Conservation (phyloP, 2,113 vertebrate species). For the Archilochus colubris region DNA sequence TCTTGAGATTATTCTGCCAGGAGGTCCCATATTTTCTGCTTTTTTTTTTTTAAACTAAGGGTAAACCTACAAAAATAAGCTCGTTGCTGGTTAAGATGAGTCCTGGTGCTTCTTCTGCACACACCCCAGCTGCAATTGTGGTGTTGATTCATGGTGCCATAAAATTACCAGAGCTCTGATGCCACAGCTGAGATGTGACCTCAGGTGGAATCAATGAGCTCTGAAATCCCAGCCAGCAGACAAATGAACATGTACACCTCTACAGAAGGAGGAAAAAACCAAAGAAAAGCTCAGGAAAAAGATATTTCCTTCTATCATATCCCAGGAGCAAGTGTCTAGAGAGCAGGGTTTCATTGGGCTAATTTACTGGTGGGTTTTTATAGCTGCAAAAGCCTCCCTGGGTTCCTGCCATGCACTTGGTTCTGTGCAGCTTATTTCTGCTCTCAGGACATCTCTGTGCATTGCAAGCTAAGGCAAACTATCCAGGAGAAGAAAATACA, state of each 20-base stretch:
- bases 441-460: not conserved
- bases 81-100: not conserved
- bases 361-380: not conserved
- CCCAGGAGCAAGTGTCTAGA: not conserved
- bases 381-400: not conserved
- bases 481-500: not conserved
- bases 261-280: not conserved
- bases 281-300: not conserved
- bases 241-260: not conserved
- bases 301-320: not conserved
- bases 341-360: not conserved
- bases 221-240: not conserved
- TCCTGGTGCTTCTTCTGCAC: not conserved
- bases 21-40: not conserved
- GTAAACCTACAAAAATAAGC: not conserved
- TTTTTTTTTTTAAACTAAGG: not conserved
- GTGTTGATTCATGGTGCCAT: fast-evolving
- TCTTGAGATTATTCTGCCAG: not conserved
- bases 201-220: not conserved
- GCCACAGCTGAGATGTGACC: not conserved
- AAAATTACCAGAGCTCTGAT: not conserved
- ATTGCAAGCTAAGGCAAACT: not conserved
- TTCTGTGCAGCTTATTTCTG: not conserved
- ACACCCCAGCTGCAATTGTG: not conserved
- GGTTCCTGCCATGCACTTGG: not conserved